Evolutionary conservation across 2,113 vertebrate genomes (phyloP).

Genomic region (Smithornis capensis): DNA sequence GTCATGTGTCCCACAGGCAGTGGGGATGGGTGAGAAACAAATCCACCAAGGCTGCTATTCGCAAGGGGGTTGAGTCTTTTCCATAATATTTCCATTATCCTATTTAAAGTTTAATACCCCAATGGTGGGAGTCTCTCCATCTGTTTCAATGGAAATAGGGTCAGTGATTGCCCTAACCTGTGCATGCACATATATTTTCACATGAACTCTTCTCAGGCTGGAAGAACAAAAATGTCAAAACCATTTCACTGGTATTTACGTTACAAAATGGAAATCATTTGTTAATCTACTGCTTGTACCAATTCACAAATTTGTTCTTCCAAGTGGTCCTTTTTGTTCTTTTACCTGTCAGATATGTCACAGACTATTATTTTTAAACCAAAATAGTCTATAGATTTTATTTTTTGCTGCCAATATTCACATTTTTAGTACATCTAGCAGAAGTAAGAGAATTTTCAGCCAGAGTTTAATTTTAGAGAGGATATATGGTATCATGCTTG

Average conservation of each 20-base stretch:
- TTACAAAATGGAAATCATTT: background rate
- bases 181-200: background rate
- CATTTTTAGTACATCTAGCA: background rate
- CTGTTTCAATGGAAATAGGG: background rate
- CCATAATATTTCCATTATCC: conserved; percentile 7
- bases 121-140: background rate
- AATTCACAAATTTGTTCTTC: background rate
- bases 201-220: background rate
- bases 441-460: conserved; percentile 9
- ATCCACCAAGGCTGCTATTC: background rate
- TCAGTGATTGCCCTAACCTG: background rate
- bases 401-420: conserved; percentile 4
- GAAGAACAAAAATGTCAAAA: background rate
- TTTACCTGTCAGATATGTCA: background rate
- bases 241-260: background rate
- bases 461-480: conserved; percentile 69
- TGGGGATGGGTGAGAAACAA: conserved; percentile 62
- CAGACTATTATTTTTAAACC: background rate
- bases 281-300: background rate
- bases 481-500: conserved; percentile 51
- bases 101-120: conserved; percentile 40
- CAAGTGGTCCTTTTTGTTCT: background rate
- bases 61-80: background rate
- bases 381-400: background rate
- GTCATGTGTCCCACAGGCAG: conserved; percentile 31